Evolutionary conservation across 2,888 invertebrate genomes (phyloP), one percentile per base, ranked within the genome.

Genomic region (Sesia bembeciformis): DNA sequence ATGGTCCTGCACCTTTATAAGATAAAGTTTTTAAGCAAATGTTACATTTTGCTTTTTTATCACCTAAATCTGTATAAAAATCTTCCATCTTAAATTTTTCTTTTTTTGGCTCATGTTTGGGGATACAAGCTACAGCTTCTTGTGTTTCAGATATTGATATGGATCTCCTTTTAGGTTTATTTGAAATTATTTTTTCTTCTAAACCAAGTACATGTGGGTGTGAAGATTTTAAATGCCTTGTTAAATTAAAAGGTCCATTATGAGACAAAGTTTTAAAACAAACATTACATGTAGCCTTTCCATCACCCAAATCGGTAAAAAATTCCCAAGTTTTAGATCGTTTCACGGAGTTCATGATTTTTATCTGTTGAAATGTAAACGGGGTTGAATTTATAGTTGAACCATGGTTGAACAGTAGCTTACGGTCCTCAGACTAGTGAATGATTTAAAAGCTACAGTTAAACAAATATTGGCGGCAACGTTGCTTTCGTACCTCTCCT

Each of bases 281-380:
- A 46, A 46, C 3, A n/a, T 4, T 46, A 23, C 46, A 46, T 46
- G 46, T 46, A 23, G 46, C 46, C 7, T 46, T 46, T 8, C 23
- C 23, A 7, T 46, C 46, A 23, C 46, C n/a, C 4, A 46, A 46
- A 23, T 46, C 46, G 46, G 4, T 46, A 23, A 52, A 52, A 52
- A 52, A 52, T 8, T 52, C 52, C 52, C 52, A 52, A 40, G 52
- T 52, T 8, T 52, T 52, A 39, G 52, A 52, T 52, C 40, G 40
- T 40, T 52, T 52, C 7, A 52, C 40, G 1, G 23, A 23, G 23
- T 23, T 23, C 23, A 23, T 23, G 23, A 23, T 23, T 23, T 23
- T 2, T 23, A 23, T 23, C 23, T 23, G 23, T 23, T 23, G 23
- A 23, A 23, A 23, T 23, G 23, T 23, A 23, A 23, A 23, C 23